Base-by-base conservation (phyloP, 2,113 vertebrate species). In the Semnopithecus entellus region DNA sequence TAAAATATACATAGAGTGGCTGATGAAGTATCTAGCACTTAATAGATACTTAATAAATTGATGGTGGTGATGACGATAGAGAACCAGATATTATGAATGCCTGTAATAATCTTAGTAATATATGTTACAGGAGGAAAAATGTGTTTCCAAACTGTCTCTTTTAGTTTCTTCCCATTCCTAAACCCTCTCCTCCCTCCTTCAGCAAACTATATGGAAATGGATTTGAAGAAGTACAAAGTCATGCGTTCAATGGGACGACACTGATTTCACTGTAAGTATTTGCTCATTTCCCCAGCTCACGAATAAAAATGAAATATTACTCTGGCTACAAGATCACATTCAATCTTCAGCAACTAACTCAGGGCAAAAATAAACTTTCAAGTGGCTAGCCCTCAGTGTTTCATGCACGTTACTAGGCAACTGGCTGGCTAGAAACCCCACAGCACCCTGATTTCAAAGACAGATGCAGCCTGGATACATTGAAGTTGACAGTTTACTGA, bases 151-250 rank as follows among this genome's bases (percentile, higher is more conserved):
- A 90, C 95, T 61, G 83, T 82, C 98, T 75, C 57, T 68, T 35
- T 96, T 20, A 2, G 16, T 66, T 90, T 7, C 6, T 8, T 96
- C 38, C 78, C 66, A 6, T 64, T 97, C 68, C 76, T 86, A 85
- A 96, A 64, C n/a, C 88, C 61, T 92, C 81, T 97, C 82, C 80
- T 95, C 72, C 78, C 72, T 91, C 94, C 97, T 98, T 97, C 97
- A 99, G 99, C 96, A 99, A 99, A 98, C 98, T 99, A 59, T 99
- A 99, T 91, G 99, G 99, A 98, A 99, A 99, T 82, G 99, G 99
- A 98, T 99, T 99, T 98, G 99, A 99, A 98, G 99, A 99, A 97
- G 99, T 99, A 96, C 98, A 99, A 96, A 98, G 99, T 84, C 98
- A 99, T 6, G 99, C 99, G 0, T 99, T 99, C 98, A 99, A 99